Conservation (phyloP, 1,140 invertebrate genomes). For the Sitophilus oryzae region DNA sequence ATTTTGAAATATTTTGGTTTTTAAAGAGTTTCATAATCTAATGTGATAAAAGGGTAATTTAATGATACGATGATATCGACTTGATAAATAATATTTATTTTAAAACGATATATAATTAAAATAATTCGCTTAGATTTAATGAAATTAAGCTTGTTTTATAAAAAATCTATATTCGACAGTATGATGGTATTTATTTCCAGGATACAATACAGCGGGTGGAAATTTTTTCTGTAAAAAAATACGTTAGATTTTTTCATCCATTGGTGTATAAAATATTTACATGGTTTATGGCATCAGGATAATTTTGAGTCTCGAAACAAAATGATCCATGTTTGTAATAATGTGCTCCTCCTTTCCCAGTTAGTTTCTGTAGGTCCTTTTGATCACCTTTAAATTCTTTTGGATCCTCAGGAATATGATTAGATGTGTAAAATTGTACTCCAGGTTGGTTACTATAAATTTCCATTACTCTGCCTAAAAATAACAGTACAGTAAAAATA, state of each 20-base stretch:
- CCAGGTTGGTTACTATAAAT: slow-evolving; percentile 81
- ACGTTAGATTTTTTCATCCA: too few species aligned
- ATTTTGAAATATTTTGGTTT: too few species aligned
- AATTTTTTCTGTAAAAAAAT: slow-evolving; percentile 60
- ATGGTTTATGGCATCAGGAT: slow-evolving; percentile 85
- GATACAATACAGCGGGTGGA: slow-evolving; percentile 63
- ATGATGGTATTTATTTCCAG: slow-evolving; percentile 61
- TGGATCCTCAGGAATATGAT: slow-evolving; percentile 60
- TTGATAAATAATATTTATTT: too few species aligned
- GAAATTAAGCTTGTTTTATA: slow-evolving; percentile 13
- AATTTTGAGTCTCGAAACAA: slow-evolving; percentile 88
- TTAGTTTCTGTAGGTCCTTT: slow-evolving; percentile 17
- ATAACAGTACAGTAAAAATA: too few species aligned
- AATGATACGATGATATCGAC: too few species aligned
- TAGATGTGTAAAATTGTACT: slow-evolving; percentile 83
- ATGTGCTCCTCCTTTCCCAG: slow-evolving; percentile 59
- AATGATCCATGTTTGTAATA: slow-evolving; percentile 81
- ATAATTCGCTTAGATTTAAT: too few species aligned
- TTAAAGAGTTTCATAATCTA: too few species aligned
- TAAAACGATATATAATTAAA: too few species aligned
- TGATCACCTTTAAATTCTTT: slow-evolving; percentile 27
- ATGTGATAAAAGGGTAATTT: too few species aligned
- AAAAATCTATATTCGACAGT: slow-evolving; percentile 37
- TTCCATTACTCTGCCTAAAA: slow-evolving; percentile 63
- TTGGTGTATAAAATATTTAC: slow-evolving; percentile 16